Conservation (phyloP, 2,797 vertebrate species). For the Pipistrellus nathusii region DNA sequence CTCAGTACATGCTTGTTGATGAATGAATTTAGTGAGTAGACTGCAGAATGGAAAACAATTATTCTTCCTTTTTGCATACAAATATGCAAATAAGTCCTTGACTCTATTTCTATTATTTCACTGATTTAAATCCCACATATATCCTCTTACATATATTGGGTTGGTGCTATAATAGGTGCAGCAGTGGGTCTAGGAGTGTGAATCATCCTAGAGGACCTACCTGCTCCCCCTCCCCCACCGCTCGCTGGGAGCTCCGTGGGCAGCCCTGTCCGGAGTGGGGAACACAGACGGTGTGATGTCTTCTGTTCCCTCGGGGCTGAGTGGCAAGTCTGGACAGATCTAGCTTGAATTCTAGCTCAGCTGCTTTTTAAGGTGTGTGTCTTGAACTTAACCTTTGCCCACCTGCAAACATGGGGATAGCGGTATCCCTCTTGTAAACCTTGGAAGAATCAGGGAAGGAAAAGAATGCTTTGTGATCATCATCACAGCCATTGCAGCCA, state of each 20-base stretch:
- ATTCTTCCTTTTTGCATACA: slow-evolving; percentile 74
- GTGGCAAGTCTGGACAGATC: neutral
- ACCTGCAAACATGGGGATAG: neutral
- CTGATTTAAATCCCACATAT: neutral
- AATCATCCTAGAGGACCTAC: neutral
- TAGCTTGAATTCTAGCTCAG: neutral
- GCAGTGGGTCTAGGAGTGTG: neutral
- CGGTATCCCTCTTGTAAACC: neutral
- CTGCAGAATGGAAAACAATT: slow-evolving; percentile 74
- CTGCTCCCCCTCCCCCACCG: too few relatives aligned
- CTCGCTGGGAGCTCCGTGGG: too few relatives aligned
- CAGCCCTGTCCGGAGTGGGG: too few relatives aligned
- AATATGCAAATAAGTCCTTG: slow-evolving; percentile 85
- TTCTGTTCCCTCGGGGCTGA: neutral
- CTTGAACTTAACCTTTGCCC: neutral
- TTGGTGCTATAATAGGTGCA: neutral
- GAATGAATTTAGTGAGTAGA: slow-evolving; percentile 67
- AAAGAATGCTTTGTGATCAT: neutral
- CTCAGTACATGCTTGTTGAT: neutral
- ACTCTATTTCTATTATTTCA: slow-evolving; percentile 52
- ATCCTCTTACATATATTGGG: neutral
- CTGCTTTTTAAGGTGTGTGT: neutral
- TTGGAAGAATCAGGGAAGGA: neutral
- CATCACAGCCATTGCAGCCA: neutral
- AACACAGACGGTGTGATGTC: neutral